A percentile compares a stretch with the other conserved stretches of the same genome.
Evolutionary conservation across 1,140 invertebrate species (phyloP).

Genomic region (Notospermus geniculatus): DNA sequence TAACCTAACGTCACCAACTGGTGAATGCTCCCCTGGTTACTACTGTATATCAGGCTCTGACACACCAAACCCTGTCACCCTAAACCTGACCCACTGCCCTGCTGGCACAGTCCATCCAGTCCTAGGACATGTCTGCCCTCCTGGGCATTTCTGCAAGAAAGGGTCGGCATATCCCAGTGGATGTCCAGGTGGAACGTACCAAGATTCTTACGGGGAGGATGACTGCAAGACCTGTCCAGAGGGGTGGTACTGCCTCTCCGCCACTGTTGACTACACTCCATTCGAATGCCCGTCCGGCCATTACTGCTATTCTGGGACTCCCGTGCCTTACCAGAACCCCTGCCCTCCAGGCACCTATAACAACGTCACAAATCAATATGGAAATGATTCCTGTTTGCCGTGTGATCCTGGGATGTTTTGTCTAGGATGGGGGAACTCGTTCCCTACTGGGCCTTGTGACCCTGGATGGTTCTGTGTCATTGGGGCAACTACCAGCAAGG

Average conservation of each 20-base stretch:
- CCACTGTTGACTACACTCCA: conserved; percentile 40
- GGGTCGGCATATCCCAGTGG: conserved; percentile 45
- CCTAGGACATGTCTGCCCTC: conserved; percentile 45
- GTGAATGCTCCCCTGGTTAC: conserved; percentile 36
- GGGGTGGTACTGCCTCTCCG: conserved; percentile 43
- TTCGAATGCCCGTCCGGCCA: conserved; percentile 45
- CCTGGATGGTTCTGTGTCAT: conserved; percentile 47
- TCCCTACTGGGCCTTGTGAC: conserved; percentile 39
- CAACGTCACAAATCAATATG: conserved; percentile 34
- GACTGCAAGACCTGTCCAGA: conserved; percentile 43
- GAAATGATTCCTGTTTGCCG: conserved; percentile 28
- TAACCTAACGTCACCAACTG: conserved; percentile 43
- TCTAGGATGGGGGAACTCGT: conserved; percentile 38
- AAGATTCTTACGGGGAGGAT: conserved; percentile 41
- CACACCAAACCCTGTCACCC: conserved; percentile 39
- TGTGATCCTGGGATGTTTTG: conserved; percentile 48
- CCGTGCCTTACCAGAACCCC: conserved; percentile 33
- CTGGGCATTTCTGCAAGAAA: conserved; percentile 46
- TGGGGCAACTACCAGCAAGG: conserved; percentile 5
- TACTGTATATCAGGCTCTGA: conserved; percentile 44
- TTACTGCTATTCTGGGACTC: conserved; percentile 42
- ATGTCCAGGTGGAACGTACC: conserved; percentile 45
- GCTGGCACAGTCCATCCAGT: conserved; percentile 42
- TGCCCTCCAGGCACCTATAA: conserved; percentile 47
- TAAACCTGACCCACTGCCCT: conserved; percentile 45